These are phyloP conservation scores for Naso thynnoides DNA, from an alignment of 2,797 vertebrate genomes.

Conservation along the genomic window DNA sequence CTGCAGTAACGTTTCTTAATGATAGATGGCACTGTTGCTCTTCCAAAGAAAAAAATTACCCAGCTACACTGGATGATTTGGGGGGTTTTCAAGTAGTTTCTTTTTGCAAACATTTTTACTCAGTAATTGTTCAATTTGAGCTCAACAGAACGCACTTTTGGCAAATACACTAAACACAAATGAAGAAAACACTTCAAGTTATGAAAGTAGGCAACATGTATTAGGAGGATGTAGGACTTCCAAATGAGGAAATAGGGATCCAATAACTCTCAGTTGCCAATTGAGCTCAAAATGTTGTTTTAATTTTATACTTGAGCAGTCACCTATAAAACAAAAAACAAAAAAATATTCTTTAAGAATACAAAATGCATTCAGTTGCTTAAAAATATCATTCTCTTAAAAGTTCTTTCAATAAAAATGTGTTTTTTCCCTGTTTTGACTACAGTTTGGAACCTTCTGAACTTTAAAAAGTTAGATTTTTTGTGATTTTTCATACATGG, in stretches of 20 bases:
- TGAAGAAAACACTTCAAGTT: constrained; percentile 45
- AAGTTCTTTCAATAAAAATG: background rate
- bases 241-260: constrained; percentile 1
- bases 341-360: too few species aligned
- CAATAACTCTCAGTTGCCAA: constrained; percentile 18
- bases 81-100: constrained; percentile 27
- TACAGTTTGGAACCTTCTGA: background rate
- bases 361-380: background rate
- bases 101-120: constrained; percentile 45
- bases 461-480: background rate
- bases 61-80: background rate
- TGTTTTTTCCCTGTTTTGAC: background rate
- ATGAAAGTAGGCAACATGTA: constrained; percentile 23
- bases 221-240: constrained; percentile 25
- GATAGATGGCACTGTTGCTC: constrained; percentile 95
- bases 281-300: constrained; percentile 22
- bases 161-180: constrained; percentile 50
- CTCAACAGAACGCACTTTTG: constrained; percentile 42
- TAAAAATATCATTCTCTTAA: too few species aligned
- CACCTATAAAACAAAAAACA: background rate
- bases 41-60: constrained; percentile 72
- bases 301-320: constrained; percentile 32
- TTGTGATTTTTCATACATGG: background rate
- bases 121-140: constrained; percentile 66
- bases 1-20: constrained; percentile 69